Percentiles rank a stretch among this genome's conserved stretches.
phyloP scores from a whole-genome alignment of 2,888 invertebrate species.

The Aplocera efformata region DNA sequence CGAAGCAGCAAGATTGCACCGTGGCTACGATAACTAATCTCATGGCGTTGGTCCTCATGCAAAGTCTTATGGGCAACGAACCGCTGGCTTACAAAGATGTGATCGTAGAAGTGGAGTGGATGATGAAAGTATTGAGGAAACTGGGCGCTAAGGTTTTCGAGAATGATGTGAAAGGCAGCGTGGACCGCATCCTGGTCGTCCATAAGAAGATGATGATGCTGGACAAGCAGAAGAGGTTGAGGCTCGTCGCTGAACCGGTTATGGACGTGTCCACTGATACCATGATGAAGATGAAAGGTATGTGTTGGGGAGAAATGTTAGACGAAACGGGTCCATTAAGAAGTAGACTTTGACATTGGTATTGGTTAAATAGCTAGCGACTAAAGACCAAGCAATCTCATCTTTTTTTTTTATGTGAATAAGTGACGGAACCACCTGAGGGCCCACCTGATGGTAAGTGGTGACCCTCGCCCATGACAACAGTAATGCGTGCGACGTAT shows the following conservation, averaged over 20 bases:
- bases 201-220: slow-evolving; percentile 76
- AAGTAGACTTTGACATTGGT: too few relatives aligned
- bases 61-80: slow-evolving; percentile 58
- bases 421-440: too few relatives aligned
- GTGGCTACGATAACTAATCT: slow-evolving; percentile 87
- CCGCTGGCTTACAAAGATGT: slow-evolving; percentile 68
- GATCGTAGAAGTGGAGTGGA: slow-evolving; percentile 74
- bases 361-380: too few relatives aligned
- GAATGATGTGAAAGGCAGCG: slow-evolving; percentile 64
- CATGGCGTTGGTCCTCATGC: slow-evolving; percentile 82
- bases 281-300: slow-evolving; percentile 75
- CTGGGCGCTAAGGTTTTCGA: slow-evolving; percentile 73
- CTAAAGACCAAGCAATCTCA: too few relatives aligned
- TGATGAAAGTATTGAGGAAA: slow-evolving; percentile 59
- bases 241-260: slow-evolving; percentile 58
- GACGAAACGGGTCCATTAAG: too few relatives aligned
- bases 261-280: slow-evolving; percentile 64
- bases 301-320: too few relatives aligned
- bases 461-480: too few relatives aligned
- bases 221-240: slow-evolving; percentile 49
- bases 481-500: too few relatives aligned
- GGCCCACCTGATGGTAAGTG: too few relatives aligned
- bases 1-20: slow-evolving; percentile 83
- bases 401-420: too few relatives aligned
- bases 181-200: slow-evolving; percentile 80